These are phyloP conservation scores for Scaptomyza hsui DNA, from an alignment of 1,140 invertebrate species.

Conservation along the genomic window DNA sequence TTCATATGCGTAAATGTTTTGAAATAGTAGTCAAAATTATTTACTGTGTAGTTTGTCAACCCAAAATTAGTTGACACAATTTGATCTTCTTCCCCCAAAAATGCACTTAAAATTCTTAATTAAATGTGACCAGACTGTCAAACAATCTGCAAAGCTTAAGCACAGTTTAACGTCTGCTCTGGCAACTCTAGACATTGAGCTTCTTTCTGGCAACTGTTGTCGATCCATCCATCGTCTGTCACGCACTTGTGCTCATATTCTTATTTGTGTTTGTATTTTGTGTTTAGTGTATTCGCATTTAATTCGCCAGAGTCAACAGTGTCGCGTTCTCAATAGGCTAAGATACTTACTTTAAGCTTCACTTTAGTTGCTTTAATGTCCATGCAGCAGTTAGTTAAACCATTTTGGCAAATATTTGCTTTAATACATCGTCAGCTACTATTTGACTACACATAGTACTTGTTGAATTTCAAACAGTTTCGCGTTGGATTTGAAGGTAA, in stretches of 20 bases:
- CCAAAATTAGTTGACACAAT: no score
- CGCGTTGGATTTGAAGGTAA: constrained; percentile 30
- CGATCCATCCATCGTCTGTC: background rate
- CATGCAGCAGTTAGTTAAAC: constrained; percentile 61
- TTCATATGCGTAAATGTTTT: no score
- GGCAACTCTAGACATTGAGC: constrained; percentile 13
- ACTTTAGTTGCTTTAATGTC: constrained; percentile 40
- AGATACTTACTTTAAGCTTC: background rate
- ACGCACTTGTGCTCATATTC: constrained; percentile 2
- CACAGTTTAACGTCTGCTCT: constrained; percentile 55
- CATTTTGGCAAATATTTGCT: constrained; percentile 64
- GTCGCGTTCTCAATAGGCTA: constrained; percentile 17
- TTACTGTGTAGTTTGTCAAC: no score
- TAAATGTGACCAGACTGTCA: constrained; percentile 47
- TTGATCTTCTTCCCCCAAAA: background rate
- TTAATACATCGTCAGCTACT: constrained; percentile 22
- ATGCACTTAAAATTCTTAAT: constrained; percentile 56
- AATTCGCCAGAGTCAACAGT: constrained; percentile 34
- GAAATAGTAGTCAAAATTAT: no score
- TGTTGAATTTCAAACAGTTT: constrained; percentile 13
- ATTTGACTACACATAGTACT: constrained; percentile 20
- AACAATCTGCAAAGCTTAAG: constrained; percentile 36
- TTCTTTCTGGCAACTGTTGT: constrained; percentile 38
- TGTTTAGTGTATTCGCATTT: constrained; percentile 16
- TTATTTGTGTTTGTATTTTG: background rate